phyloP scores from a whole-genome alignment of 2,113 vertebrate species.

The Mesembrinibis cayennensis region DNA sequence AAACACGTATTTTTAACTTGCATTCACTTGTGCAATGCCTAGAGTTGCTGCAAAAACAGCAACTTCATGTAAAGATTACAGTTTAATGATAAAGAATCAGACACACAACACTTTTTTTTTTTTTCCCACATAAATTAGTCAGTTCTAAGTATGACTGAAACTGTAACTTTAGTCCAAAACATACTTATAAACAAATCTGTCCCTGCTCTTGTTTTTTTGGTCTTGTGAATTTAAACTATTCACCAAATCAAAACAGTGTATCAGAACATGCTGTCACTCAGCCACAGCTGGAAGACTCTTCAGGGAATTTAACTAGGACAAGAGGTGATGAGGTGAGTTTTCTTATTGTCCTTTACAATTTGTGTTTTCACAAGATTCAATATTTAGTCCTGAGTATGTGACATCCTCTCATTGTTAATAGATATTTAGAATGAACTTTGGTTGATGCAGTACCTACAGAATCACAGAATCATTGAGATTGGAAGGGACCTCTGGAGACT shows the following conservation, averaged over 20 bases:
- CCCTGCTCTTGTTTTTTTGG: neutral
- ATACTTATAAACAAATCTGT: neutral
- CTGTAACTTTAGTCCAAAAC: neutral
- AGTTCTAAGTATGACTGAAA: neutral
- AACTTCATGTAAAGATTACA: neutral
- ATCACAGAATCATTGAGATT: neutral
- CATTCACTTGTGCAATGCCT: neutral
- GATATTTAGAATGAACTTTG: neutral
- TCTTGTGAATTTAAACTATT: neutral
- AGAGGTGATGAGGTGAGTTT: constrained; percentile 75
- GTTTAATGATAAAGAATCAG: neutral
- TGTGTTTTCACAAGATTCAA: neutral
- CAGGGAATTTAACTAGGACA: constrained; percentile 65
- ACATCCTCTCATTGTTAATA: neutral
- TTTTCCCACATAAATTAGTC: neutral
- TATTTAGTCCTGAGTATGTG: neutral
- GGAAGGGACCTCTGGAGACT: neutral
- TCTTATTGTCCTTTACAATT: neutral
- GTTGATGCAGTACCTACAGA: neutral
- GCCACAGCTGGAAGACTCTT: constrained; percentile 68
- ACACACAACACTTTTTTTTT: neutral
- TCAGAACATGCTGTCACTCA: constrained; percentile 65
- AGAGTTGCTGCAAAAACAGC: neutral
- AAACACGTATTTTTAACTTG: neutral
- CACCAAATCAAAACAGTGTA: constrained; percentile 47